These are phyloP conservation scores for Stratiomys singularior DNA, from an alignment of 2,888 invertebrate species.

Conservation along the genomic window DNA sequence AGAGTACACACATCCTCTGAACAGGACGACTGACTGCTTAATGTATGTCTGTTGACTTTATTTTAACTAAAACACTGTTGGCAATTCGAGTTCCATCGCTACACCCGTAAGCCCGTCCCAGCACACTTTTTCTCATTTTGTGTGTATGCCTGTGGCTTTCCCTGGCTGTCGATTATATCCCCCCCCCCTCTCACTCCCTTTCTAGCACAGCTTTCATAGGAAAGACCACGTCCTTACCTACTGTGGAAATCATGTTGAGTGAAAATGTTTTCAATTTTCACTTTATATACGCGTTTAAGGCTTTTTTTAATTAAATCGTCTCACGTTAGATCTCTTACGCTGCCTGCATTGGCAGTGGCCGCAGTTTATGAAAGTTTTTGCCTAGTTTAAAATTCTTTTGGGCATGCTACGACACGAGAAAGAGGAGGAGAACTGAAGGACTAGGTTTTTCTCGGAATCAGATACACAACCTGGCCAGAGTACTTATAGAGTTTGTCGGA, in stretches of 20 bases:
- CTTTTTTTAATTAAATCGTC: slow-evolving; percentile 14
- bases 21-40: background rate
- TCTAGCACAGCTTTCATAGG: background rate
- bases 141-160: background rate
- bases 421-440: background rate
- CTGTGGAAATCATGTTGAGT: background rate
- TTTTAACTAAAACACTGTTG: background rate
- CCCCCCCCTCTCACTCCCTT: background rate
- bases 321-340: background rate
- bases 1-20: background rate
- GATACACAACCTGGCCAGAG: background rate
- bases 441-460: background rate
- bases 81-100: background rate
- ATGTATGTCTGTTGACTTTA: background rate
- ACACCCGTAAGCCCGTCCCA: background rate
- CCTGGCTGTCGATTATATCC: background rate
- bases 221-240: background rate
- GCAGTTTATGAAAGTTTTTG: slow-evolving; percentile 8
- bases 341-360: background rate
- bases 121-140: background rate
- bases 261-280: slow-evolving; percentile 7
- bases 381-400: background rate
- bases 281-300: background rate
- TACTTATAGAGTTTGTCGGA: slow-evolving; percentile 4
- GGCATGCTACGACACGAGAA: background rate